Conservation (phyloP, 2,797 vertebrate species). For the Pteronotus mesoamericanus region DNA sequence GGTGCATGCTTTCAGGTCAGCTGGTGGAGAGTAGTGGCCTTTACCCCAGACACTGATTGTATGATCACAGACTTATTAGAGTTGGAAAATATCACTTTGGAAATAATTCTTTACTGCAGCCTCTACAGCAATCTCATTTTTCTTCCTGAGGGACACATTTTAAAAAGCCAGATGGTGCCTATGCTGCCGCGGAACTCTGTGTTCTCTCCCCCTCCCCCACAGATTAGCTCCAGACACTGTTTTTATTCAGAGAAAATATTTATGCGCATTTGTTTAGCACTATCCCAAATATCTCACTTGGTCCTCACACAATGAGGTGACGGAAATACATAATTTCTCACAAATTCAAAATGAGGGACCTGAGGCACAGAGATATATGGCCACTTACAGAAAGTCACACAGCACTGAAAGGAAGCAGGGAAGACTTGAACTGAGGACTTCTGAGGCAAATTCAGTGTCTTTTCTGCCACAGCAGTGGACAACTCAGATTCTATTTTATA, state of each 20-base stretch:
- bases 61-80: slow-evolving; percentile 65
- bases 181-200: neutral
- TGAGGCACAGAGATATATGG: neutral
- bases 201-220: neutral
- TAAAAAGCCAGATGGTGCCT: slow-evolving; percentile 32
- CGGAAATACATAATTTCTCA: neutral
- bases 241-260: slow-evolving; percentile 33
- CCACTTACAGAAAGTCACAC: neutral
- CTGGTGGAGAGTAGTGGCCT: slow-evolving; percentile 30
- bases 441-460: neutral
- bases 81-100: slow-evolving; percentile 57
- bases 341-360: neutral
- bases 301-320: neutral
- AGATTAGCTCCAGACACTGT: neutral
- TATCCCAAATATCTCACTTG: neutral
- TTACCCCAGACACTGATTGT: slow-evolving; percentile 56
- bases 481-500: neutral
- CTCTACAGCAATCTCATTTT: slow-evolving; percentile 39
- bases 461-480: neutral
- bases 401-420: neutral
- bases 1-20: slow-evolving; percentile 27
- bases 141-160: slow-evolving; percentile 55
- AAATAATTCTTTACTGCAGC: slow-evolving; percentile 40
- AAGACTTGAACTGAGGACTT: neutral
- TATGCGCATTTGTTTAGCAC: slow-evolving; percentile 29